Evolutionary conservation across 92 coral and sea anemone genomes (phyloP), one percentile per base, ranked within the genome.

Genomic region (Paramuricea clavata): DNA sequence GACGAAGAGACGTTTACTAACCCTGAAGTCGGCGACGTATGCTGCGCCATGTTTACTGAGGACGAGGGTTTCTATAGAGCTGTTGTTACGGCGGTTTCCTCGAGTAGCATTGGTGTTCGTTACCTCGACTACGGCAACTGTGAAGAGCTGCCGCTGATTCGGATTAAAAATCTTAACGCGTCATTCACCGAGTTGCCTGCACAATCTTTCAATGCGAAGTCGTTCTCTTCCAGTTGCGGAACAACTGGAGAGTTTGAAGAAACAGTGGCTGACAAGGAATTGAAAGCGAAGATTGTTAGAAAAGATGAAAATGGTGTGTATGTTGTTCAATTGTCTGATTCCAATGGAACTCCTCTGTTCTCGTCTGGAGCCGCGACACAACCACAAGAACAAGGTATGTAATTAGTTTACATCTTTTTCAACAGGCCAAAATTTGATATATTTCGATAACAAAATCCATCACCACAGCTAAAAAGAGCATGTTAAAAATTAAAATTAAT

Each of bases 61-160:
- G 94, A 93, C 50, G 82, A 85, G 23, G 83, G 83, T 50, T 95
- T 98, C 98, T 95, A 95, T 82, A 89, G 98, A 31, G 98, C 98
- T 2, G 91, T 91, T 15, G 78, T 72, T 41, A 79, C 72, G 28
- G 59, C 59, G 84, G 81, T 83, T 35, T 28, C 84, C 21, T 81
- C 77, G 30, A 34, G 70, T 2, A 60, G 44, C 30, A 71, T 88
- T 7, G 82, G 43, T 1, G 98, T 95, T 3, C 75, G 91, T 49
- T 96, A 96, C 86, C 71, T 96, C 21, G 99, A 96, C 74, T 96
- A 94, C 90, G 99, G 99, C 36, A 93, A 96, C 75, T 70, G 86
- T 30, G 99, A 95, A 61, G 87, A 91, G 16, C 27, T 96, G 33
- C 94, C 98, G 25, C 52, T 78, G 12, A 27, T 41, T 28, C 72